phyloP scores from a whole-genome alignment of 2,797 vertebrate genomes.

The Staurois parvus region DNA sequence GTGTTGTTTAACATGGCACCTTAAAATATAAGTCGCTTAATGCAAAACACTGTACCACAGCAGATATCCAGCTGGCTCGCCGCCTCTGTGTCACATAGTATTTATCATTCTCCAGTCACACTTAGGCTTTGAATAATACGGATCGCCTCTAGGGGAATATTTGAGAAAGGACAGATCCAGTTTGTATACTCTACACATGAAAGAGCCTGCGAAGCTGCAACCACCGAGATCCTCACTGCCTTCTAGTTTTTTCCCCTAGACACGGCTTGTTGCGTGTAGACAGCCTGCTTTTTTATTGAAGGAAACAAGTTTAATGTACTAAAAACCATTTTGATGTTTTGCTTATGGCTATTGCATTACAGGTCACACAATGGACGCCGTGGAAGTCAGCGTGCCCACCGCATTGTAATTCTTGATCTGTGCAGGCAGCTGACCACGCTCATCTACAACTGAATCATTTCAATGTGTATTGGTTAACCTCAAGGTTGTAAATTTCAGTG shows the following conservation, averaged over 20 bases:
- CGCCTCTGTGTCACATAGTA: conserved; percentile 67
- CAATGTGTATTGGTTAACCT: conserved; percentile 58
- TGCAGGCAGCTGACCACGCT: conserved; percentile 9
- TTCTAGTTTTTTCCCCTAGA: conserved; percentile 65
- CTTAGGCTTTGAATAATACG: conserved; percentile 72
- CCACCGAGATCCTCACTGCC: conserved; percentile 63
- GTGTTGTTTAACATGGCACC: conserved; percentile 44
- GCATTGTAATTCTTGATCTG: conserved; percentile 54
- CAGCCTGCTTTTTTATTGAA: conserved; percentile 69
- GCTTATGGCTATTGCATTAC: conserved; percentile 68
- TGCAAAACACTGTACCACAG: conserved; percentile 66
- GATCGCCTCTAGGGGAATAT: conserved; percentile 68
- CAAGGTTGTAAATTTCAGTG: not conserved
- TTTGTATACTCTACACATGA: conserved; percentile 69
- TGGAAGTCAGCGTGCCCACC: conserved; percentile 64
- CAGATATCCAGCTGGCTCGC: conserved; percentile 65
- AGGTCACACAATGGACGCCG: conserved; percentile 65
- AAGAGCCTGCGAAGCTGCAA: conserved; percentile 64
- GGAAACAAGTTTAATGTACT: conserved; percentile 68
- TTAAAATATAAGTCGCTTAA: conserved; percentile 45
- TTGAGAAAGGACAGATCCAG: conserved; percentile 66
- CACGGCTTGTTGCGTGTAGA: conserved; percentile 67
- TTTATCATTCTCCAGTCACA: conserved; percentile 66
- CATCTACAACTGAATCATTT: conserved; percentile 33
- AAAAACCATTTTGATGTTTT: conserved; percentile 68